phyloP scores from a whole-genome alignment of 92 coral and sea anemone genomes.

The Epizoanthus ramosus region DNA sequence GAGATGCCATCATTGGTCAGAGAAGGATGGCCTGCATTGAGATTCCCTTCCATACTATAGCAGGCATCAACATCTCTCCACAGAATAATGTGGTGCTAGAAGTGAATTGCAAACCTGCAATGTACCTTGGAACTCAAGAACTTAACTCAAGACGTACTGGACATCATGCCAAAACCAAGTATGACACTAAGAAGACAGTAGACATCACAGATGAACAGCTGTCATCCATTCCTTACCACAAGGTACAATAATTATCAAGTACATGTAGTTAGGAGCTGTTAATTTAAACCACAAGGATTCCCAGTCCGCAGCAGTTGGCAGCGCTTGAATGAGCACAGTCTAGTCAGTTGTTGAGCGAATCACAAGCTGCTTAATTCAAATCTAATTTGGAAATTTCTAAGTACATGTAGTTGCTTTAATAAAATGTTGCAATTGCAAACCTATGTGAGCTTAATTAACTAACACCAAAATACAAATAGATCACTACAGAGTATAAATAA shows the following conservation, averaged over 20 bases:
- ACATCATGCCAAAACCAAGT: constrained; percentile 36
- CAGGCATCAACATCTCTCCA: constrained; percentile 59
- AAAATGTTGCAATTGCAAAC: too few species aligned
- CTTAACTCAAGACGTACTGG: constrained; percentile 42
- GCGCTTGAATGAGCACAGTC: too few species aligned
- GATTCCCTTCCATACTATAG: constrained; percentile 65
- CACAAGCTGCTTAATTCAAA: too few species aligned
- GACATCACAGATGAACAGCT: constrained; percentile 68
- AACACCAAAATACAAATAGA: too few species aligned
- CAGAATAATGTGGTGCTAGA: constrained; percentile 60
- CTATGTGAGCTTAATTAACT: too few species aligned
- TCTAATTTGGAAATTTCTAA: too few species aligned
- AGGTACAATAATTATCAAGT: constrained; percentile 34
- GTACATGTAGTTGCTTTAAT: too few species aligned
- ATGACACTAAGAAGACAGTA: constrained; percentile 52
- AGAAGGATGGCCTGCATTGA: constrained; percentile 63
- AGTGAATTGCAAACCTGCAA: constrained; percentile 60
- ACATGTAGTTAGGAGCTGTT: too few species aligned
- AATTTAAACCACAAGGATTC: too few species aligned
- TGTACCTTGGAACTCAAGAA: constrained; percentile 61
- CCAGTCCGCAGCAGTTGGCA: too few species aligned
- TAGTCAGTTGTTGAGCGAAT: too few species aligned
- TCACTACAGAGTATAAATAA: too few species aligned
- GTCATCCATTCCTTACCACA: constrained; percentile 63
- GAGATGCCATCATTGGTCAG: constrained; percentile 14